Percentiles rank a stretch among this genome's conserved stretches.
phyloP scores from a whole-genome alignment of 2,113 vertebrate species.

The Apteryx mantelli region DNA sequence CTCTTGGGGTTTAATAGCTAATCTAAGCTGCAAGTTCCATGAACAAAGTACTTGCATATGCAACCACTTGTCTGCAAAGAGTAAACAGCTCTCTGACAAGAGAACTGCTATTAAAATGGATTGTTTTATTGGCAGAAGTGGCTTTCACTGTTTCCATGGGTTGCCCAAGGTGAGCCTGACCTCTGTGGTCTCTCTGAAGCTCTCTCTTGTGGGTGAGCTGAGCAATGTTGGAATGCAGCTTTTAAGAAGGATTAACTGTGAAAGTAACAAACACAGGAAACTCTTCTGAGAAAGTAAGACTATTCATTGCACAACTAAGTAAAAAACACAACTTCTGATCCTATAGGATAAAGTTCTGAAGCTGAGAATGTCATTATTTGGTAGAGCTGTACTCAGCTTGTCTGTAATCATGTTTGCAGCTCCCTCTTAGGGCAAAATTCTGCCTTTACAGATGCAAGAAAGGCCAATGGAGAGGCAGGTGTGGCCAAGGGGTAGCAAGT shows the following conservation, averaged over 20 bases:
- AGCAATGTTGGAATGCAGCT: background rate
- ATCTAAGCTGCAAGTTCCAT: background rate
- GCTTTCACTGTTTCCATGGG: background rate
- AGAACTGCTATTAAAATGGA: background rate
- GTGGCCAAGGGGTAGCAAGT: background rate
- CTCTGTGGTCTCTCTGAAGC: background rate
- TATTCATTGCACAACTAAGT: background rate
- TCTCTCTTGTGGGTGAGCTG: background rate
- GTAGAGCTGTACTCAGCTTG: background rate
- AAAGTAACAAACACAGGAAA: background rate
- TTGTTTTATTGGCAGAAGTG: slow-evolving; percentile 11
- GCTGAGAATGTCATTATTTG: background rate
- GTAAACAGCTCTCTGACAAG: background rate
- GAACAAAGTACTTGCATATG: background rate
- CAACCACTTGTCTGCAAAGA: background rate
- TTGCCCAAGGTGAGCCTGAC: slow-evolving; percentile 12
- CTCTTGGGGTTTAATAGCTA: background rate
- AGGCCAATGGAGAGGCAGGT: background rate
- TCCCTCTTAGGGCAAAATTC: background rate
- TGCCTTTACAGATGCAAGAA: background rate
- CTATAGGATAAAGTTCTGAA: background rate
- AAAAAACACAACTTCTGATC: background rate
- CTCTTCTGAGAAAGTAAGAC: background rate
- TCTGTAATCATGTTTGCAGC: background rate
- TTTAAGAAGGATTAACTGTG: background rate